Base-by-base conservation (phyloP, 2,797 vertebrate species). In the Malurus splendens region DNA sequence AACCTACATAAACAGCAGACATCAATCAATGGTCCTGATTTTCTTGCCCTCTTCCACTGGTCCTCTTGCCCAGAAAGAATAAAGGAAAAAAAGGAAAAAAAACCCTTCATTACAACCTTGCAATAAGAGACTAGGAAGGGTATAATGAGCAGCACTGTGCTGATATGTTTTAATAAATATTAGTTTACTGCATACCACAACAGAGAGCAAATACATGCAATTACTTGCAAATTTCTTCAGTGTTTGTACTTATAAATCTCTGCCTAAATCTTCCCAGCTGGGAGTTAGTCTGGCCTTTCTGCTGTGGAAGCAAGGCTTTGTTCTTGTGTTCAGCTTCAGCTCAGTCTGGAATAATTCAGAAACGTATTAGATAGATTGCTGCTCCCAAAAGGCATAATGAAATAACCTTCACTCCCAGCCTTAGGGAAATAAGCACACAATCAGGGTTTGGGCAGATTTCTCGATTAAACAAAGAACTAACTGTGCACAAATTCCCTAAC, bases 321-420 rank as follows among this genome's bases (percentile, higher is more conserved):
- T 98, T 98, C 98, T 98, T 95, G 47, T 96, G 97, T 97, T 97
- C 96, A 97, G 97, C 95, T 92, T 98, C 84, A 59, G 97, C 97
- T 96, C 96, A 93, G 98, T 97, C 98, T 98, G 97, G 97, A 98
- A 97, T 98, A 98, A 98, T 98, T 98, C 97, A 97, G 97, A 97
- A 98, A 98, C 89, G 96, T 96, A 98, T 98, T 97, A 98, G 98
- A 98, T 98, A 98, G 98, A 98, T 98, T 98, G 98, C 96, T 71
- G 95, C 95, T 98, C 98, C 97, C 92, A 96, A 95, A 98, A 98
- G 98, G 96, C 97, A 95, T 96, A 85, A 96, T 96, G 98, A 98
- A 98, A 98, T 98, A 98, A 98, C 97, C 98, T 98, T 98, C 97
- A 97, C 96, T 98, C 96, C 76, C 81, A 96, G 96, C 97, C 97